phyloP scores from a whole-genome alignment of 2,888 invertebrate species.

The Rhodophaea formosa region DNA sequence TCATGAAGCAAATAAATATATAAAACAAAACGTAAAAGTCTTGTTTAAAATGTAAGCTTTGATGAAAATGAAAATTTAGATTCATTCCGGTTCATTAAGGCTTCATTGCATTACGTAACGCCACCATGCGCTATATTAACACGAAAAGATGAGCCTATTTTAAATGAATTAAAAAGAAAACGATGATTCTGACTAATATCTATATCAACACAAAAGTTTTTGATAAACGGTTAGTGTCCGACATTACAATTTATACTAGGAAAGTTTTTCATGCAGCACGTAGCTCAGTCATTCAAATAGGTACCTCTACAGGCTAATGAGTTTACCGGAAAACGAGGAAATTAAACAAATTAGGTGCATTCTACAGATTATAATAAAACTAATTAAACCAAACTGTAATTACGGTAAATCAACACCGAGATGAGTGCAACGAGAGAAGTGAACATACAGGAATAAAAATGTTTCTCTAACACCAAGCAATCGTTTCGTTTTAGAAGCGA shows the following conservation, averaged over 20 bases:
- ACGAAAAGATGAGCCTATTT: conserved; percentile 1
- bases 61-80: conserved; percentile 20
- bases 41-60: conserved; percentile 31
- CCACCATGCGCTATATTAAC: conserved; percentile 53
- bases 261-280: conserved; percentile 64
- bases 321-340: conserved; percentile 17
- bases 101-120: conserved; percentile 25
- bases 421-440: conserved; percentile 74
- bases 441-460: conserved; percentile 60
- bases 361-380: conserved; percentile 53
- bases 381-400: conserved; percentile 40
- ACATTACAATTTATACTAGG: conserved; percentile 36
- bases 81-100: conserved; percentile 10
- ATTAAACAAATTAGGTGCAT: conserved; percentile 39
- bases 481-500: conserved; percentile 69
- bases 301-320: conserved; percentile 71
- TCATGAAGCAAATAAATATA: conserved; percentile 37
- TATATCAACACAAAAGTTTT: conserved; percentile 38
- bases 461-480: conserved; percentile 73
- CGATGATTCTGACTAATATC: conserved; percentile 33
- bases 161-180: conserved; percentile 29
- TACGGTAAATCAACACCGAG: conserved; percentile 64
- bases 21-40: conserved; percentile 34
- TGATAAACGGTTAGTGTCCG: conserved; percentile 32
- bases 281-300: conserved; percentile 62